Percentiles rank a stretch among this genome's conserved stretches.
Conservation (phyloP, 1,140 invertebrate species). For the Argopecten irradians region DNA sequence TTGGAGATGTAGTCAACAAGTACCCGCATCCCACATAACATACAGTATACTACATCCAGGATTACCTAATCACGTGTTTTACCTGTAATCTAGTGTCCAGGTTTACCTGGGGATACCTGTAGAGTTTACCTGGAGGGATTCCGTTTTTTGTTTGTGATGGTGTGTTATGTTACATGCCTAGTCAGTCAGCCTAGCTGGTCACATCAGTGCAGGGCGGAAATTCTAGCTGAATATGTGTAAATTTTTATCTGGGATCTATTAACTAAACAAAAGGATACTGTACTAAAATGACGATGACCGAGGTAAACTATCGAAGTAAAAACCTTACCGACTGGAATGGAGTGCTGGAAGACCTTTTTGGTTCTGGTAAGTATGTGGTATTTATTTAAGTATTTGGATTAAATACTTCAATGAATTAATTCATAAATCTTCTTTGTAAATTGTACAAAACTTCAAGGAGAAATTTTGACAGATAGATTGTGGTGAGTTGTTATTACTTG, state of each 20-base stretch:
- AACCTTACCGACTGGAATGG: slow-evolving; percentile 58
- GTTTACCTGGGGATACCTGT: not conserved
- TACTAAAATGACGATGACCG: not conserved
- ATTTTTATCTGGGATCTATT: not conserved
- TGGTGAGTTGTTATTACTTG: no score
- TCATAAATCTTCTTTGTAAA: no score
- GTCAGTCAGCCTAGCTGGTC: not conserved
- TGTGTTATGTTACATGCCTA: not conserved
- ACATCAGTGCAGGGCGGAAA: not conserved
- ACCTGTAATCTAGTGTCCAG: not conserved
- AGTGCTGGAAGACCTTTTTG: slow-evolving; percentile 58
- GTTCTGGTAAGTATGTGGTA: slow-evolving; percentile 51
- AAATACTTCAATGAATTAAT: no score
- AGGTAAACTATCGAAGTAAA: slow-evolving; percentile 14
- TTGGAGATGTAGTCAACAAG: not conserved
- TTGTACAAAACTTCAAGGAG: no score
- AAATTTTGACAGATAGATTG: no score
- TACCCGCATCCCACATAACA: not conserved
- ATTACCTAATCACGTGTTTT: not conserved
- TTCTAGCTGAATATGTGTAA: not conserved
- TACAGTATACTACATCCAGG: not conserved
- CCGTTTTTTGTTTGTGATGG: not conserved
- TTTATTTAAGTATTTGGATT: no score
- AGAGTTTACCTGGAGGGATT: not conserved
- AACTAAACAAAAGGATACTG: not conserved